Evolutionary conservation across 2,888 invertebrate genomes (phyloP), one percentile per base, ranked within the genome.

Genomic region (Sinelater perroti): DNA sequence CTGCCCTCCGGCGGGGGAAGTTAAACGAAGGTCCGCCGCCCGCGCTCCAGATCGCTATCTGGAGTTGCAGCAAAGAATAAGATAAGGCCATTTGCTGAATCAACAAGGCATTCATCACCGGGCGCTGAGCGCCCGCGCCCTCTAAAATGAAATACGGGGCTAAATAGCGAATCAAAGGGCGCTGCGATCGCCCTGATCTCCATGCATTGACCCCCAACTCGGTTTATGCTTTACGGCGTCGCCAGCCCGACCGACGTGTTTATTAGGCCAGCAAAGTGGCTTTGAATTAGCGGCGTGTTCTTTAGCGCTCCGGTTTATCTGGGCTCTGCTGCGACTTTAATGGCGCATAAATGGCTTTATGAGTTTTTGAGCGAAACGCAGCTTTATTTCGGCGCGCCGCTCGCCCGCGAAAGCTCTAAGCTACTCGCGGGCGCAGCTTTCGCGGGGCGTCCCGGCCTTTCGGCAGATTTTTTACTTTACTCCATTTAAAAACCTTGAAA

Each of bases 101-200:
- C 65, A 67, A 67, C 74, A 74, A 73, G 72, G 69, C 73, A 74
- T 74, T 74, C 73, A 72, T 74, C 61, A 62, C 59, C 30, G 61
- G 57, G 55, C 61, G 64, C 61, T 52, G 38, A 52, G 45, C 28
- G 44, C 38, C 36, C 44, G 20, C 36, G 50, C 42, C 35, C 30
- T 47, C 30, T 21, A 36, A 17, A 36, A 16, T 4, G 11, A 30
- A 30, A 10, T 10, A 5, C 10, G 13, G n/a, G 10, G 3, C 13
- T 30, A 10, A 30, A 30, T 3, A 10, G 3, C 13, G 8, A 10
- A 30, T 1, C 2, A 10, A 11, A n/a, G 10, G 5, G 13, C 5
- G 10, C 10, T 10, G 13, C 10, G 10, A 3, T 5, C 31, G 6
- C 20, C 24, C 35, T 35, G 20, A 47, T 35, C 36, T 36, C 13